These are phyloP conservation scores for Agrotis clavis DNA, from an alignment of 2,888 invertebrate species.

Conservation along the genomic window DNA sequence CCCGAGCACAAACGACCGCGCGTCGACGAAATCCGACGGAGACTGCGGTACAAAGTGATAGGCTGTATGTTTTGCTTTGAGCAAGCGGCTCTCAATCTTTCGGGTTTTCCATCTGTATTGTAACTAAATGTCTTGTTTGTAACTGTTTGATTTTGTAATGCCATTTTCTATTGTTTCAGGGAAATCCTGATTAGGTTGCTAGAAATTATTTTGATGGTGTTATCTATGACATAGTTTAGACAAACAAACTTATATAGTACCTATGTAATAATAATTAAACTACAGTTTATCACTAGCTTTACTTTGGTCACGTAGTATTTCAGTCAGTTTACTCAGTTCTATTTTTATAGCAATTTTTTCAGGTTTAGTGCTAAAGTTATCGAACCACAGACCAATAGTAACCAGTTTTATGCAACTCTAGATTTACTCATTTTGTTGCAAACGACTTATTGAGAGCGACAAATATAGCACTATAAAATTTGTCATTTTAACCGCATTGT, in stretches of 20 bases:
- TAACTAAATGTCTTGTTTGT: conserved; percentile 50
- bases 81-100: conserved; percentile 80
- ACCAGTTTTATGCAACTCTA: conserved; percentile 52
- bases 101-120: conserved; percentile 58
- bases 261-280: too few relatives aligned
- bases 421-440: conserved; percentile 51
- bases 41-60: conserved; percentile 67
- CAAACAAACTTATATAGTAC: not conserved
- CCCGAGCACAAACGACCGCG: conserved; percentile 70
- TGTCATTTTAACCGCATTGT: conserved; percentile 25
- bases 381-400: conserved; percentile 43
- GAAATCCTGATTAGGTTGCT: conserved; percentile 23
- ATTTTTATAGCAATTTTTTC: not conserved
- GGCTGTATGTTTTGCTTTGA: conserved; percentile 77
- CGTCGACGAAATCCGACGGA: conserved; percentile 69
- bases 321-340: not conserved
- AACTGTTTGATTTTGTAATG: conserved; percentile 59
- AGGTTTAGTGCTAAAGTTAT: conserved; percentile 29
- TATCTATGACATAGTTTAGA: not conserved
- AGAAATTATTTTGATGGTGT: conserved; percentile 27
- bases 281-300: too few relatives aligned
- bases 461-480: conserved; percentile 14
- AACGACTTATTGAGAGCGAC: conserved; percentile 32
- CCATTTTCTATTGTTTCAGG: conserved; percentile 47
- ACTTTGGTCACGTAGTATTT: not conserved